Conservation (phyloP, 1,140 invertebrate genomes). For the Tetragonula clypearis region DNA sequence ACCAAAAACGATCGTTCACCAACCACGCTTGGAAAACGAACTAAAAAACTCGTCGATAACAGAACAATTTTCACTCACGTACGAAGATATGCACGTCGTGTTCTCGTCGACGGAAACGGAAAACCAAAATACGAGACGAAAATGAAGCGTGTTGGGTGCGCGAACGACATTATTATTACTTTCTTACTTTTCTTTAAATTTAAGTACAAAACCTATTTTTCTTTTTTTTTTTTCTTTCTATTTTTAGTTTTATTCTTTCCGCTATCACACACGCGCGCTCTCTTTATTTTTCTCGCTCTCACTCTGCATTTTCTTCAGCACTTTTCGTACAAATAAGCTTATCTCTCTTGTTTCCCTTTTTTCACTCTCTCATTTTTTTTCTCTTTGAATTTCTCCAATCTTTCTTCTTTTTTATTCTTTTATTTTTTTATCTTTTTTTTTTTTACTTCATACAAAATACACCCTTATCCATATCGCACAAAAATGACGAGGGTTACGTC, state of each 20-base stretch:
- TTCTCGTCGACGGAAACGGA: neutral
- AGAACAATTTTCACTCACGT: constrained; percentile 4
- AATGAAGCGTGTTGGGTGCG: neutral
- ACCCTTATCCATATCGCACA: neutral
- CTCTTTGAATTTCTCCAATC: neutral
- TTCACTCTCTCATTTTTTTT: too few species aligned
- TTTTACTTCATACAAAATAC: constrained; percentile 34
- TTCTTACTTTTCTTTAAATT: constrained; percentile 1
- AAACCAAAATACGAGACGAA: neutral
- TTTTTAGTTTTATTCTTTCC: neutral
- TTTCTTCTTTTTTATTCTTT: neutral
- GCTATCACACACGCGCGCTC: constrained; percentile 5
- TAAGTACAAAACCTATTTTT: constrained; percentile 46
- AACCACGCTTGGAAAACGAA: neutral
- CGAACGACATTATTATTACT: neutral
- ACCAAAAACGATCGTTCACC: constrained; percentile 33
- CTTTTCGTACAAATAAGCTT: constrained; percentile 15
- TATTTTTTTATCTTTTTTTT: neutral
- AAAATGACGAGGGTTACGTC: constrained; percentile 21
- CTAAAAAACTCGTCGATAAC: neutral
- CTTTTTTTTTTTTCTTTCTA: neutral
- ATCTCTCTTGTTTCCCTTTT: neutral
- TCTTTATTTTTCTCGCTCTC: neutral
- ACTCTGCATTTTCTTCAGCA: neutral
- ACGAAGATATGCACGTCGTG: neutral